Evolutionary conservation across 2,888 invertebrate genomes (phyloP), one percentile per base, ranked within the genome.

Genomic region (Eristalis intricaria): DNA sequence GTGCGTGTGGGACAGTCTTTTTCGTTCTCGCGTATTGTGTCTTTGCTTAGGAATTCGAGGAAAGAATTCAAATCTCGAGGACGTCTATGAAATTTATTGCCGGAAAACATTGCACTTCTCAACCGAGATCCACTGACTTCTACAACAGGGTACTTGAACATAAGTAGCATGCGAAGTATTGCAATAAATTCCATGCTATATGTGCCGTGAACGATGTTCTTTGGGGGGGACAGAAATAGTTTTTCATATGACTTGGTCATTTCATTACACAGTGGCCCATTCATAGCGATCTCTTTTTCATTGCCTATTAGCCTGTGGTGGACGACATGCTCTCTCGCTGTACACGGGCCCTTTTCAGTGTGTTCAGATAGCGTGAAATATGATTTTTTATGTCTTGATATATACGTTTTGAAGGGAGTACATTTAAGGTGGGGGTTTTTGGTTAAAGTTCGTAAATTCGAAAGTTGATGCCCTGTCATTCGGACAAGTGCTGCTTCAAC

Each of bases 71-170:
- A 65, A 65, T 65, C 38, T 65, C 35, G 38, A 76, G 32, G 32
- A 73, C 19, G 43, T 73, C 32, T 63, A 22, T 26, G 40, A 43
- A 43, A 71, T 71, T 43, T 63, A 22, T 32, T 7, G 13, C 63
- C n/a, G 50, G 43, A 43, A 32, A 32, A 32, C 32, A 63, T 32
- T 43, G 58, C 76, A 76, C 66, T 76, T 68, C 68, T 61, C 76
- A 68, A 61, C 29, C 60, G 26, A 60, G 26, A 60, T 26, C 60
- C 60, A 68, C 29, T 15, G 26, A 60, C 23, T 13, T 60, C 60
- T 15, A 22, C n/a, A 10, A 15, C 68, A 23, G 22, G 19, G 15
- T 40, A 26, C 19, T 32, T 22, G 15, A 23, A 8, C 26, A 26
- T 35, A 40, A 66, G 26, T 38, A 19, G 40, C 65, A 38, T 65